Evolutionary conservation across 2,888 invertebrate genomes (phyloP).

Genomic region (Micoletzkya japonica): DNA sequence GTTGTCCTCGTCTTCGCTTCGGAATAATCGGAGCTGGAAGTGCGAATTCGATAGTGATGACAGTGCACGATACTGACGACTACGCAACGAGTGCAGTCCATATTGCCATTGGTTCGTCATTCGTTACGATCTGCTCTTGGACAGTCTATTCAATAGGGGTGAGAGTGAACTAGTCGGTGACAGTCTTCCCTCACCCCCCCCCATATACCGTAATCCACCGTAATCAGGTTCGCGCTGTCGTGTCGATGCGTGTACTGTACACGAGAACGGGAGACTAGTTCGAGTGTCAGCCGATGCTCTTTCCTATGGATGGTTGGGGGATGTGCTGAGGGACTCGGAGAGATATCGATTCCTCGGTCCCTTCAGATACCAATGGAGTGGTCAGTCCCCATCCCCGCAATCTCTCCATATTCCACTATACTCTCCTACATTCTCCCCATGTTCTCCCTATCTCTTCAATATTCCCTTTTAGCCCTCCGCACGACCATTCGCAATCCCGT

Average conservation of each 20-base stretch:
- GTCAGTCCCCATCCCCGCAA: no score
- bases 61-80: conserved; percentile 80
- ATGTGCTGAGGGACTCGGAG: conserved; percentile 80
- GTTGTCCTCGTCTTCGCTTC: conserved; percentile 70
- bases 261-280: conserved; percentile 70
- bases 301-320: conserved; percentile 84
- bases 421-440: no score
- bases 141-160: not conserved
- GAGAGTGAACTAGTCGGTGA: not conserved
- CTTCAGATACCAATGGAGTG: conserved; percentile 71
- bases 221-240: conserved; percentile 72
- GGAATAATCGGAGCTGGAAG: conserved; percentile 76
- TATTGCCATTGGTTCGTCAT: conserved; percentile 74
- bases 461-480: conserved; percentile 52
- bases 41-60: conserved; percentile 79
- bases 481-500: conserved; percentile 60
- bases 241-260: conserved; percentile 78
- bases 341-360: conserved; percentile 84
- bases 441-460: no score
- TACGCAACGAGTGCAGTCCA: conserved; percentile 80
- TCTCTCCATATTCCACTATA: no score
- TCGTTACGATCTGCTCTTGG: not conserved
- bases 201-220: not conserved
- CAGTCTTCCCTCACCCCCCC: not conserved
- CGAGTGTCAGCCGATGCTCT: conserved; percentile 78